Conservation (phyloP, 2,888 invertebrate species). For the Iselma pallidipennis region DNA sequence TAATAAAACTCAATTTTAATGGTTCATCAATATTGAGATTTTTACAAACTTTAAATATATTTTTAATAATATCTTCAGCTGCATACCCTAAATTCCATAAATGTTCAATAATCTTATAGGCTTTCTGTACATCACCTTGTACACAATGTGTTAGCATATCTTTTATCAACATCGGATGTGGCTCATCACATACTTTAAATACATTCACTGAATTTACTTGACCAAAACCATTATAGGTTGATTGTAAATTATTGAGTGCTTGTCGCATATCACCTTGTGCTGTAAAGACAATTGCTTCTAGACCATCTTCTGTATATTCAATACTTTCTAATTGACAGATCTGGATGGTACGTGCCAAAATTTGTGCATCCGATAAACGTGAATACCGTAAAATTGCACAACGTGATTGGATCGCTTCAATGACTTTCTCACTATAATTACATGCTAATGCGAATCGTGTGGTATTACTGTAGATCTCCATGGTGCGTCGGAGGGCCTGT, state of each 20-base stretch:
- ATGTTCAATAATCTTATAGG: conserved; percentile 84
- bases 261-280: conserved; percentile 99
- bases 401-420: conserved; percentile 97
- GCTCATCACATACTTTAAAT: conserved; percentile 99
- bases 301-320: conserved; percentile 86
- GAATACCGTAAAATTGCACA: conserved; percentile 96
- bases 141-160: conserved; percentile 87
- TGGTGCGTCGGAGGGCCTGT: conserved; percentile 94
- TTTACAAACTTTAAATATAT: conserved; percentile 93
- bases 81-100: conserved; percentile 95
- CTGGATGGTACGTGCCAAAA: conserved; percentile 78
- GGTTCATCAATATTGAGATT: conserved; percentile 79
- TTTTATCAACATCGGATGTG: conserved; percentile 91
- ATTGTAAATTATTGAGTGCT: conserved; percentile 96
- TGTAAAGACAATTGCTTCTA: conserved; percentile 96
- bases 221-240: conserved; percentile 90
- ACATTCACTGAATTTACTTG: conserved; percentile 92
- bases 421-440: conserved; percentile 98
- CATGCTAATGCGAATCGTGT: conserved; percentile 98
- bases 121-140: conserved; percentile 79
- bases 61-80: conserved; percentile 94
- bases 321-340: conserved; percentile 79
- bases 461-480: conserved; percentile 97
- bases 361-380: conserved; percentile 86
- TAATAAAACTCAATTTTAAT: conserved; percentile 68